Conservation (phyloP, 2,113 vertebrate genomes). For the Urocitellus parryii region DNA sequence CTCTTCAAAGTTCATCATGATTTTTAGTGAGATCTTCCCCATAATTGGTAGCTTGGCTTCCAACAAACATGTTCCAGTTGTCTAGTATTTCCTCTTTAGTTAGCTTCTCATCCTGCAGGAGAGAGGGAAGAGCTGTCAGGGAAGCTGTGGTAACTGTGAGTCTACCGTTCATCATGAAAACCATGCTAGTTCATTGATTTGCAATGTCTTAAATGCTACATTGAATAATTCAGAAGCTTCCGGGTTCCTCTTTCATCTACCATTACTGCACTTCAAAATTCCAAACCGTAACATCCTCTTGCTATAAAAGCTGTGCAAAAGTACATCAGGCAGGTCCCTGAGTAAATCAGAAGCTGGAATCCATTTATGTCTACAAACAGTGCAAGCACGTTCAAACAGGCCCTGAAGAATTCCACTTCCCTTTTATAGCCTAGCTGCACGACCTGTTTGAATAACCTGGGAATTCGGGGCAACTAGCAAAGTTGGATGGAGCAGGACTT, state of each 20-base stretch:
- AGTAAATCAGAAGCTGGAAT: background rate
- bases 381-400: background rate
- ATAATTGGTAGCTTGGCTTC: constrained; percentile 99
- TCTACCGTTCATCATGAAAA: background rate
- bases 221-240: background rate
- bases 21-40: constrained; percentile 98
- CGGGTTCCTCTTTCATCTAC: background rate
- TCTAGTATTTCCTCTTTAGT: constrained; percentile 97
- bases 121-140: constrained; percentile 54
- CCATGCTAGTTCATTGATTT: background rate
- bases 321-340: background rate
- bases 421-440: background rate
- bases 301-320: background rate
- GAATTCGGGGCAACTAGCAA: background rate
- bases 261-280: background rate
- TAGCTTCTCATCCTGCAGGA: constrained; percentile 93
- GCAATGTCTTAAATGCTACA: background rate
- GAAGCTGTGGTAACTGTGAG: background rate
- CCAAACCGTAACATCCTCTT: background rate
- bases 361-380: background rate
- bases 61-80: constrained; percentile 99
- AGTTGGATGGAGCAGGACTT: background rate
- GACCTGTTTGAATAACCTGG: background rate
- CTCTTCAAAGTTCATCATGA: constrained; percentile 95
- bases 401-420: background rate